These are phyloP conservation scores for Eubasilissa splendida DNA, from an alignment of 2,888 invertebrate species.

Conservation along the genomic window DNA sequence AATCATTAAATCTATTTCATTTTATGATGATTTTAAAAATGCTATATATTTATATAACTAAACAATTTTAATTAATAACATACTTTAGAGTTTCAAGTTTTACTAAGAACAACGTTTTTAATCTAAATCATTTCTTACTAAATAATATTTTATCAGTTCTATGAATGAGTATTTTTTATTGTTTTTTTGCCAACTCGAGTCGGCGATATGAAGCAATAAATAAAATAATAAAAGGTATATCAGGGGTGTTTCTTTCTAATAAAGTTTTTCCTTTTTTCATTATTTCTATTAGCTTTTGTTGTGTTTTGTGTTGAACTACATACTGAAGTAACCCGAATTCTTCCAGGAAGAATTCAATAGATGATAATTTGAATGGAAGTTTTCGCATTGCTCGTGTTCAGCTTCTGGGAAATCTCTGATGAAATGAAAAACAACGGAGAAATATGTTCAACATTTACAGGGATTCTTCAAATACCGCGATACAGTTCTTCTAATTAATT, in stretches of 20 bases:
- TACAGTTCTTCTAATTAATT: background rate
- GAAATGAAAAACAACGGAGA: constrained; percentile 11
- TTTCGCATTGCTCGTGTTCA: background rate
- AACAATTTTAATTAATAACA: too few relatives aligned
- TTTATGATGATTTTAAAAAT: too few relatives aligned
- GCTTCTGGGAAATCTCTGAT: constrained; percentile 6
- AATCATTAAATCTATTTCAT: too few relatives aligned
- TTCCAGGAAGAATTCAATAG: constrained; percentile 39
- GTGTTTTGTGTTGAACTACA: background rate
- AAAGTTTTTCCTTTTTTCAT: background rate
- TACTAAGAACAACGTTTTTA: too few relatives aligned
- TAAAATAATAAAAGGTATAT: too few relatives aligned
- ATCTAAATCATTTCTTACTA: too few relatives aligned
- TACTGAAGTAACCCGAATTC: background rate
- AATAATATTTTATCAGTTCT: too few relatives aligned
- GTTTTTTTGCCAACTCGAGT: too few relatives aligned
- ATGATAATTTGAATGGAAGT: constrained; percentile 38
- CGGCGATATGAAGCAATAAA: too few relatives aligned
- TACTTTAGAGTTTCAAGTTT: too few relatives aligned
- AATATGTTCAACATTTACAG: constrained; percentile 5
- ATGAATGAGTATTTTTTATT: too few relatives aligned
- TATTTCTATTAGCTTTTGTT: background rate
- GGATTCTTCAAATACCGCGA: background rate
- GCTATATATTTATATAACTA: too few relatives aligned
- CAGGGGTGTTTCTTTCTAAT: background rate